These are phyloP conservation scores for Channallabes apus DNA, from an alignment of 2,797 vertebrate species.

Conservation along the genomic window DNA sequence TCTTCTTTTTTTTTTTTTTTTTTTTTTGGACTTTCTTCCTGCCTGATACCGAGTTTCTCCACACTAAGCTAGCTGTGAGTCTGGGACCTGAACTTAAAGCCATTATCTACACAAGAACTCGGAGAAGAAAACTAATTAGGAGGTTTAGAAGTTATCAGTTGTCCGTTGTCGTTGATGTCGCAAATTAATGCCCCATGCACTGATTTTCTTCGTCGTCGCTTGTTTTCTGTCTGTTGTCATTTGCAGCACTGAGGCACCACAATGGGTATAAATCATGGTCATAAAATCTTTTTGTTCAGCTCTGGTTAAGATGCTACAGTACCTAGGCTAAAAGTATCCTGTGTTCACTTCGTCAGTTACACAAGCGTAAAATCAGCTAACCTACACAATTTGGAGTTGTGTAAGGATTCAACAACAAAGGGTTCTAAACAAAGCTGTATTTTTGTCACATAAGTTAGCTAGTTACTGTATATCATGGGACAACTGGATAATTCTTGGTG, in stretches of 20 bases:
- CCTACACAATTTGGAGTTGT: too few species aligned
- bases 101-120: conserved; percentile 31
- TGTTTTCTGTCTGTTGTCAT: background rate
- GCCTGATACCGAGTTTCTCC: conserved; percentile 26
- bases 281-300: background rate
- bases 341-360: background rate
- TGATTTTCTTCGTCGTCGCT: background rate
- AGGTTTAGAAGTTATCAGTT: conserved; percentile 17
- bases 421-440: too few species aligned
- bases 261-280: background rate
- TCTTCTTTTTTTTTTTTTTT: conserved; percentile 44
- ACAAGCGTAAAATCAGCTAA: background rate
- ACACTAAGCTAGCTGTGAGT: conserved; percentile 24
- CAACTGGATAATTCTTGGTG: background rate
- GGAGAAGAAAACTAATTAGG: conserved; percentile 23
- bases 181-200: background rate
- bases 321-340: background rate
- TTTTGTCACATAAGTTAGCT: background rate
- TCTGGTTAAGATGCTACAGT: background rate
- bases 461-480: background rate
- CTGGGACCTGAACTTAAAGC: conserved; percentile 19
- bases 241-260: background rate
- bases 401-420: too few species aligned
- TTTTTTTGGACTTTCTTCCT: conserved; percentile 33
- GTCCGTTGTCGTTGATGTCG: background rate